Evolutionary conservation across 2,113 vertebrate species (phyloP).

Genomic region (Rhinoderma darwinii): DNA sequence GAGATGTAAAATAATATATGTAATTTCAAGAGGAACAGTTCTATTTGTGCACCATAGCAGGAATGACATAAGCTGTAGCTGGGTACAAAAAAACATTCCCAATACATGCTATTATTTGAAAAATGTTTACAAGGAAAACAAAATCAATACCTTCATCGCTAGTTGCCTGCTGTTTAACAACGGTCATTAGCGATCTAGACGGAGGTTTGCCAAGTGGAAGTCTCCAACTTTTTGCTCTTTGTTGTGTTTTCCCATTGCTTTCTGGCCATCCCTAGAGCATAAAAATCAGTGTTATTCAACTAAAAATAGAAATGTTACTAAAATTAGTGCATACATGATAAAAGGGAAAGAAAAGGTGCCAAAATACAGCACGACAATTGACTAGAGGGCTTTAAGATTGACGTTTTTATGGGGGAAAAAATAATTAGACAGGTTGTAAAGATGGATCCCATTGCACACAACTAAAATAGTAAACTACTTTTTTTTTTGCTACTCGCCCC

Average conservation of each 20-base stretch:
- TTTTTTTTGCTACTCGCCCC: no score
- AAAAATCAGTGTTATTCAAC: not conserved
- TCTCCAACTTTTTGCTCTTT: conserved; percentile 75
- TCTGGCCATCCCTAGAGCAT: conserved; percentile 48
- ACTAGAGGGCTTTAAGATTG: no score
- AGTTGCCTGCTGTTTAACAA: conserved; percentile 86
- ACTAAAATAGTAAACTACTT: no score
- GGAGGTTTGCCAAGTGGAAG: conserved; percentile 81
- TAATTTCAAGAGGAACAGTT: not conserved
- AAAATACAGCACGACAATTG: not conserved
- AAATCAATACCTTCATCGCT: conserved; percentile 85
- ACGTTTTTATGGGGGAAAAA: no score
- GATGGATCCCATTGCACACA: no score
- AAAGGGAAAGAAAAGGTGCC: not conserved
- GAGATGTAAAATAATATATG: no score
- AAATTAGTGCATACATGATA: not conserved
- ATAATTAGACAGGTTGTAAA: no score
- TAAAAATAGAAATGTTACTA: not conserved
- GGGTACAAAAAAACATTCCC: not conserved
- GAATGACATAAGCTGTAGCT: not conserved
- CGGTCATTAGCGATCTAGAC: conserved; percentile 84
- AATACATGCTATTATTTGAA: no score
- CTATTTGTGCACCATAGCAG: not conserved
- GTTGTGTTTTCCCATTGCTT: conserved; percentile 64
- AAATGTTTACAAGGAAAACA: not conserved